Evolutionary conservation across 2,113 vertebrate species (phyloP).

Genomic region (Myiozetetes cayanensis): DNA sequence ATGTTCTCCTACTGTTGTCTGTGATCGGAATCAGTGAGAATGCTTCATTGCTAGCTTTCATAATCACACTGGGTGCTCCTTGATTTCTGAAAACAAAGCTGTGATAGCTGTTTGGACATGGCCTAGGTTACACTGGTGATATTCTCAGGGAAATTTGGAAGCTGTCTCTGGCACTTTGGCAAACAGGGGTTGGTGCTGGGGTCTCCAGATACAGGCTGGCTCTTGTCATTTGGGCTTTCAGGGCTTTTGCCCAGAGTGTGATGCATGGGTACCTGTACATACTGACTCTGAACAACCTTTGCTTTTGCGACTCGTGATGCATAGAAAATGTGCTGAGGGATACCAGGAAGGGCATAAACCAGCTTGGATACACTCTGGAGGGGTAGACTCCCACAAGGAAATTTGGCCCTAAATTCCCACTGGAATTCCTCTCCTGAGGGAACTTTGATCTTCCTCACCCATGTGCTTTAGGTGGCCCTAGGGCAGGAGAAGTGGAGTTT

Average conservation of each 20-base stretch:
- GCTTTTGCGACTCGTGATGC: background rate
- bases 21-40: background rate
- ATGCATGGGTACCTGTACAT: no score
- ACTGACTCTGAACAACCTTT: background rate
- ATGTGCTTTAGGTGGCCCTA: background rate
- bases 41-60: background rate
- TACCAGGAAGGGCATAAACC: background rate
- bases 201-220: background rate
- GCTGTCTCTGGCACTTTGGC: background rate
- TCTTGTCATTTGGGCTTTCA: background rate
- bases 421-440: background rate
- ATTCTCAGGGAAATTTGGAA: background rate
- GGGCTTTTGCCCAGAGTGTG: background rate
- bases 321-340: background rate
- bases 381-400: rapidly evolving
- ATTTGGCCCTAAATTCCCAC: background rate
- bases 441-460: background rate
- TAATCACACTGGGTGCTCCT: background rate
- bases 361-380: background rate
- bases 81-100: background rate
- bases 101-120: background rate
- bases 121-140: background rate
- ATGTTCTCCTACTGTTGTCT: background rate
- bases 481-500: background rate
- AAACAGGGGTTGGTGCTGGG: background rate